Evolutionary conservation across 2,113 vertebrate genomes (phyloP), one percentile per base, ranked within the genome.

Genomic region (Zosterops hypoxanthus): DNA sequence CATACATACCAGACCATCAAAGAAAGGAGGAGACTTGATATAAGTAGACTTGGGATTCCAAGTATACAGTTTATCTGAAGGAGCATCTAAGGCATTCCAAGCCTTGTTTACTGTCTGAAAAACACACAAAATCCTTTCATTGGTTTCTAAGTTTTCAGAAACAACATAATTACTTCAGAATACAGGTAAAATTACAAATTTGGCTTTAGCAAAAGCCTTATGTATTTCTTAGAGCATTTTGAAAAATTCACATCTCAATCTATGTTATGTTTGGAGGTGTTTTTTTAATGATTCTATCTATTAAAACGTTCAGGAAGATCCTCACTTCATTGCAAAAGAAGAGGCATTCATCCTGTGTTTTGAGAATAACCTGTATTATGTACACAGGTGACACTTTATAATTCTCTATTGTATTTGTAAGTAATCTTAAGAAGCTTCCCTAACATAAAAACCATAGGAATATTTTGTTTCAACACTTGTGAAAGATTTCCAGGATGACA

Each of bases 11-110:
- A 99, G 97, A 80, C 98, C 98, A 81, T 99, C 97, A 84, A 99
- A 99, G 97, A 99, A 99, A 2, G 99, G 99, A 3, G 99, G 99
- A 31, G 99, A 99, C 94, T 99, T 99, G 97, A 99, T 99, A 84
- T 99, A 99, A 4, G 99, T 99, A 31, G 99, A 99, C 34, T 98
- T 98, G 56, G 98, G 97, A 92, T 99, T 98, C 99, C 99, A 99
- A 72, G 98, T 96, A 73, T 99, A 99, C 4, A 99, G 97, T 83
- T 98, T 98, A 73, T 99, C 99, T 69, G 98, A 98, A 5, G 99
- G 98, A 71, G 98, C 98, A 23, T 97, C 97, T 83, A 99, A 97
- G 49, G 98, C 94, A 97, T 99, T 99, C 99, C 99, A 99, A 78
- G 98, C 98, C 94, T 99, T 97, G 47, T 99, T 99, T 68, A 98